Evolutionary conservation across 92 coral and sea anemone species (phyloP), one percentile per base, ranked within the genome.

Genomic region (Epizoanthus fatuus): DNA sequence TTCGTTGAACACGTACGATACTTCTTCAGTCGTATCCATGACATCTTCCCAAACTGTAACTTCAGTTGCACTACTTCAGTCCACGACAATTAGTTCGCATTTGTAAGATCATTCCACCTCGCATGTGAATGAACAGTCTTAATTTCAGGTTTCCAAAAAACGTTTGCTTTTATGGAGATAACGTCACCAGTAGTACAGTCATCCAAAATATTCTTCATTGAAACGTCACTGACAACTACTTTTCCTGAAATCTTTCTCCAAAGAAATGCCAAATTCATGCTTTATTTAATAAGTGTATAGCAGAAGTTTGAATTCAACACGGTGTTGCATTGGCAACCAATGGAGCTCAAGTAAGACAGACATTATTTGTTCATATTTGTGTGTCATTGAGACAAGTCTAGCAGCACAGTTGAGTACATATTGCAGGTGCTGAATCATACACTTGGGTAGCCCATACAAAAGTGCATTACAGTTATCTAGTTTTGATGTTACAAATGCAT

Each of bases 81-180:
- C 91, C 20, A 76, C 91, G 11, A 80, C 22, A 15, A 87, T 75
- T 37, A 79, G 55, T 1, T 87, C 86, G 73, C 91, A 80, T 87
- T 87, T 59, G 19, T 70, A 1, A 87, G 52, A 47, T 81, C 86
- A 39, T 71, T 79, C 57, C 74, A 45, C 81, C 17, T 79, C 12
- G 25, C 55, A 51, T 49, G 80, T 58, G 81, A 79, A 22, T 22
- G 65, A 44, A 80, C 37, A 87, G 81, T 66, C 59, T 79, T 37
- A 16, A 80, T 16, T 69, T 59, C 60, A 7, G 58, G 55, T 57
- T 86, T 78, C 79, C 66, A 78, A 52, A 79, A 64, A 63, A 78
- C 90, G 69, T 86, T 86, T 75, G 79, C 90, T 66, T 79, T 79
- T 37, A 86, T 29, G 20, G 86, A 80, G 51, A 87, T 86, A 87